A percentile compares a stretch with the other conserved stretches of the same genome.
Evolutionary conservation across 2,113 vertebrate species (phyloP).

Genomic region (Fregata magnificens): DNA sequence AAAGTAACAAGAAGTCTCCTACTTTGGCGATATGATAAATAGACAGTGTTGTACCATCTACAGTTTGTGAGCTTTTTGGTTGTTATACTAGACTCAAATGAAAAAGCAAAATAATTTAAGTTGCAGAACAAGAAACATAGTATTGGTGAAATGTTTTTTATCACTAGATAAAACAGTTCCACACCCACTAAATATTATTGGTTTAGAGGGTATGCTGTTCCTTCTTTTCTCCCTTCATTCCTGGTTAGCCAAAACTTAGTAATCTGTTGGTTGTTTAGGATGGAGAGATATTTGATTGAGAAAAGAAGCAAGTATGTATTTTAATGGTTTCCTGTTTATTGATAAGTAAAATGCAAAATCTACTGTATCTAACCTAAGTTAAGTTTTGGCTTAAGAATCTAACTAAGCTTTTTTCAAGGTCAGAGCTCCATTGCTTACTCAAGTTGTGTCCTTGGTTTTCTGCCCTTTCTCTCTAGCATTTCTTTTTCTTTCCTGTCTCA

Average conservation of each 20-base stretch:
- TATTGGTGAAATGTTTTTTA: neutral
- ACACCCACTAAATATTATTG: neutral
- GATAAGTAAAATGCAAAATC: neutral
- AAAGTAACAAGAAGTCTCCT: neutral
- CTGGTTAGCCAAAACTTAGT: neutral
- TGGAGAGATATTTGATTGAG: neutral
- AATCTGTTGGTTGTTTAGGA: neutral
- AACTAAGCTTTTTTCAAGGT: neutral
- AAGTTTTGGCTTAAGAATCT: neutral
- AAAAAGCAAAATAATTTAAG: neutral
- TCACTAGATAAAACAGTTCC: neutral
- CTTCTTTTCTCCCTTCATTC: neutral
- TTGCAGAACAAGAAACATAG: neutral
- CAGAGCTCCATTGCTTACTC: neutral
- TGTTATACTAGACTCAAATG: neutral
- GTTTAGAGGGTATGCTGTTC: neutral
- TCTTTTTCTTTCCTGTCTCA: neutral
- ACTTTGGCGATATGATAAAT: neutral
- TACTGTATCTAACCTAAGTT: neutral
- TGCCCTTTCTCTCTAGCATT: neutral
- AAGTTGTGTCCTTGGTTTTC: neutral
- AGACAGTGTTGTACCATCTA: neutral
- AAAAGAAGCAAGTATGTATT: neutral
- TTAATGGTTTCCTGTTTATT: neutral
- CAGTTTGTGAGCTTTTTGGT: neutral